phyloP scores from a whole-genome alignment of 2,888 invertebrate species.

The Xestia ashworthii region DNA sequence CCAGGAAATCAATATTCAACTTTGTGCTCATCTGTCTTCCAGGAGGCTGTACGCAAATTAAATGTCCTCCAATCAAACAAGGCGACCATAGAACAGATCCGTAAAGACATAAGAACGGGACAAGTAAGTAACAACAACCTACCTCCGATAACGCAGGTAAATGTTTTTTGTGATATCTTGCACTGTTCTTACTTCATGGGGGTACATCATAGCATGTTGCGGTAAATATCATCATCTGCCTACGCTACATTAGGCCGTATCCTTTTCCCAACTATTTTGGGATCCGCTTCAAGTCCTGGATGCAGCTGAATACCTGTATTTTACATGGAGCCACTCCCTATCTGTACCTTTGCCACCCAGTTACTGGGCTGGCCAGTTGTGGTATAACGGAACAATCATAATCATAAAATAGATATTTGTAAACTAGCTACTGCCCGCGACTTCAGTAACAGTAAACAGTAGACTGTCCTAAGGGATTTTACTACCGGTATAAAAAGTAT shows the following conservation, averaged over 20 bases:
- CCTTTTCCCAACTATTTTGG: neutral
- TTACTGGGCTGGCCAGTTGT: neutral
- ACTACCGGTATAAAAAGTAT: too few species aligned
- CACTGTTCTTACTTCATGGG: neutral
- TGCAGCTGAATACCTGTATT: neutral
- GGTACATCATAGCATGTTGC: conserved; percentile 15
- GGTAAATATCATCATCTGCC: neutral
- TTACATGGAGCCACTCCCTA: neutral
- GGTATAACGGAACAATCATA: too few species aligned
- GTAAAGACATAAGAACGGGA: conserved; percentile 79
- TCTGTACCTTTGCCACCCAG: neutral
- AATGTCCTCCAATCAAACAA: conserved; percentile 94
- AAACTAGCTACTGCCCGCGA: too few species aligned
- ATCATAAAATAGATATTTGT: too few species aligned
- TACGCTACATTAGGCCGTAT: neutral
- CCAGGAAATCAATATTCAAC: too few species aligned
- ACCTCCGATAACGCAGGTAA: conserved; percentile 50
- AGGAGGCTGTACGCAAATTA: conserved; percentile 93
- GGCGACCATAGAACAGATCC: conserved; percentile 89
- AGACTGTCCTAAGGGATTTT: too few species aligned
- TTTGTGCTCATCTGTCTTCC: conserved; percentile 42
- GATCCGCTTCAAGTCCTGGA: neutral
- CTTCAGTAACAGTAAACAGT: too few species aligned
- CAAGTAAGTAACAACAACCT: conserved; percentile 75
- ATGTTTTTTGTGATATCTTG: conserved; percentile 27